Conservation (phyloP, 2,113 vertebrate genomes). For the Caloenas nicobarica region DNA sequence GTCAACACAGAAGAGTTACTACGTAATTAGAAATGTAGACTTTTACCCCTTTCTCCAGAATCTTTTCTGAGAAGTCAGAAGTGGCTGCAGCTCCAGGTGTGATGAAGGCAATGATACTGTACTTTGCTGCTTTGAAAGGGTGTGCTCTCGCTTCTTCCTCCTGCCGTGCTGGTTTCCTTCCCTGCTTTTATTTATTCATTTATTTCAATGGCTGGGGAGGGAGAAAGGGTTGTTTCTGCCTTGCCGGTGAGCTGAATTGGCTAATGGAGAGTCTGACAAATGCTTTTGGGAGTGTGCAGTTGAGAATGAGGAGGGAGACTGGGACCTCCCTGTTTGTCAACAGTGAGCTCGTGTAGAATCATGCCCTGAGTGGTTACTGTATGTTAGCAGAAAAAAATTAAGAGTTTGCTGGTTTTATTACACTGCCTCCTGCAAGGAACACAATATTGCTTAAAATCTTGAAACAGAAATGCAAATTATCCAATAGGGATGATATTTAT, state of each 20-base stretch:
- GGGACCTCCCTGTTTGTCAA: conserved; percentile 55
- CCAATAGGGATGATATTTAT: neutral
- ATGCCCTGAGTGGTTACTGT: neutral
- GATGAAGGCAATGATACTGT: neutral
- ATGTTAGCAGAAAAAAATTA: neutral
- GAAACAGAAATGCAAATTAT: neutral
- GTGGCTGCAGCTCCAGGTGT: neutral
- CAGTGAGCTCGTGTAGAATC: conserved; percentile 3
- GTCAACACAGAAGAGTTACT: neutral
- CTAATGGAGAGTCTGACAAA: conserved; percentile 30
- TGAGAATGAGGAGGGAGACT: conserved; percentile 14
- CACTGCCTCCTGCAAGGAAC: neutral
- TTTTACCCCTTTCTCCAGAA: neutral
- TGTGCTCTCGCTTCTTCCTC: neutral
- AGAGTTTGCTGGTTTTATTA: neutral
- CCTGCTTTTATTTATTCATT: neutral
- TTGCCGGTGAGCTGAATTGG: neutral
- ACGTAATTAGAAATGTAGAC: neutral
- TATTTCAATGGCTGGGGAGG: neutral
- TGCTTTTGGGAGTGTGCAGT: conserved; percentile 22
- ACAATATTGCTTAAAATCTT: neutral
- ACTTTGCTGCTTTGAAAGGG: neutral
- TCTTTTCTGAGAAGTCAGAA: neutral
- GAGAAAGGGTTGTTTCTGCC: conserved; percentile 23
- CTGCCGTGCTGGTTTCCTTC: neutral